Conservation (phyloP, 1,140 invertebrate genomes). For the Cotesia glomerata region DNA sequence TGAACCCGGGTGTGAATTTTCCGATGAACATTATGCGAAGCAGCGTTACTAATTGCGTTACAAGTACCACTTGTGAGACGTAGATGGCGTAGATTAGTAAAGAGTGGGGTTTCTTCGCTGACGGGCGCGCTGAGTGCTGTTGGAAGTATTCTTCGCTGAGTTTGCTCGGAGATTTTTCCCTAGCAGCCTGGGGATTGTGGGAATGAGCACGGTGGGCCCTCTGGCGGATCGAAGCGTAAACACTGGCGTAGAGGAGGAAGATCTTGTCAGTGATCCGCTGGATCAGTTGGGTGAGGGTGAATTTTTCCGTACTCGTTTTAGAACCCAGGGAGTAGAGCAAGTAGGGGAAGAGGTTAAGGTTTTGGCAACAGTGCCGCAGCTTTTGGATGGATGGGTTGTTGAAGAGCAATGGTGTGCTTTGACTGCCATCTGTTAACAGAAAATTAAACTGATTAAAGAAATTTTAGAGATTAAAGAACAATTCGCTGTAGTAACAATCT, state of each 20-base stretch:
- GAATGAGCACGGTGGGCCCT: slow-evolving; percentile 26
- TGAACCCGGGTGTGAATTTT: slow-evolving; percentile 56
- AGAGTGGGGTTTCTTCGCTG: no score
- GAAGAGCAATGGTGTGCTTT: slow-evolving; percentile 53
- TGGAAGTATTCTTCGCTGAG: no score
- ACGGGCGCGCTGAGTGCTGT: no score
- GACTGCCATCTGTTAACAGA: slow-evolving; percentile 51
- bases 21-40: slow-evolving; percentile 45
- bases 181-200: neutral
- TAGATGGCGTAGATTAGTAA: no score
- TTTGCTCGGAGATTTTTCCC: no score
- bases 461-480: neutral
- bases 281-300: slow-evolving; percentile 42
- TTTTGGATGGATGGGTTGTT: slow-evolving; percentile 56
- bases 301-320: slow-evolving; percentile 44
- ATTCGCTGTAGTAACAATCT: no score
- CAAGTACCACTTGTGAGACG: neutral
- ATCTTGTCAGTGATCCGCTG: slow-evolving; percentile 44
- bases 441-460: slow-evolving; percentile 8
- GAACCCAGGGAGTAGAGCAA: slow-evolving; percentile 57
- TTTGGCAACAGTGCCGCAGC: slow-evolving; percentile 60
- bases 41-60: slow-evolving; percentile 15
- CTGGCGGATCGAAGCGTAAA: slow-evolving; percentile 23
- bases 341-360: slow-evolving; percentile 57
- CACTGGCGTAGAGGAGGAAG: slow-evolving; percentile 44